Percentiles rank a stretch among this genome's conserved stretches.
These are phyloP conservation scores for Phacellophora camtschatica DNA, from an alignment of 30 jellyfish, hydroid and myxozoan genomes.

Conservation along the genomic window DNA sequence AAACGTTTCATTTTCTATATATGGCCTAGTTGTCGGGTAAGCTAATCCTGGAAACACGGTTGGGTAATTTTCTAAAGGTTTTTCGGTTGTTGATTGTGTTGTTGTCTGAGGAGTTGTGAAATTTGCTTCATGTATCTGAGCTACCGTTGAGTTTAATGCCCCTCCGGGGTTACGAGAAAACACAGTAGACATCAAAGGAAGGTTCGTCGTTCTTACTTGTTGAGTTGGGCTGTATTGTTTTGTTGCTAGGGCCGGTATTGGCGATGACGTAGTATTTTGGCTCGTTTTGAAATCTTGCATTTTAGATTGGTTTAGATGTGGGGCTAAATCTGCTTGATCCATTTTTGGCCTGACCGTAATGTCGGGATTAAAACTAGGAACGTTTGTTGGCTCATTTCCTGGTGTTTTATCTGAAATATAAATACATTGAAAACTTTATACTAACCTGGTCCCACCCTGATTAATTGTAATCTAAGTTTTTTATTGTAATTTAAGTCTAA, in stretches of 20 bases:
- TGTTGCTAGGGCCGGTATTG: background rate
- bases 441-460: too few species aligned
- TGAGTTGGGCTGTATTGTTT: background rate
- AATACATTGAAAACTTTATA: too few species aligned
- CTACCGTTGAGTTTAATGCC: background rate
- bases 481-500: too few species aligned
- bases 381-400: background rate
- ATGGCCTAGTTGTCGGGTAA: slow-evolving; percentile 9
- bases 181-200: background rate
- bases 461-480: too few species aligned
- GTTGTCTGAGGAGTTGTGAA: background rate
- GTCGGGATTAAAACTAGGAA: slow-evolving; percentile 12
- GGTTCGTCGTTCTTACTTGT: background rate
- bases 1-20: background rate
- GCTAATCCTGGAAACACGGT: slow-evolving; percentile 53
- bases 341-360: slow-evolving; percentile 31
- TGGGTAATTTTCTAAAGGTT: slow-evolving; percentile 22
- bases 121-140: background rate
- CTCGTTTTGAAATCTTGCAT: background rate
- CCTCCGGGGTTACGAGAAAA: slow-evolving; percentile 12
- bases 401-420: too few species aligned
- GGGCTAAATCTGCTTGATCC: slow-evolving; percentile 56
- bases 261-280: background rate
- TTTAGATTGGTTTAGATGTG: slow-evolving; percentile 30
- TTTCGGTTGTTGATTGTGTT: background rate